Percentiles rank a stretch among this genome's conserved stretches.
Conservation (phyloP, 1,140 invertebrate genomes). For the Drosophila nebulosa region DNA sequence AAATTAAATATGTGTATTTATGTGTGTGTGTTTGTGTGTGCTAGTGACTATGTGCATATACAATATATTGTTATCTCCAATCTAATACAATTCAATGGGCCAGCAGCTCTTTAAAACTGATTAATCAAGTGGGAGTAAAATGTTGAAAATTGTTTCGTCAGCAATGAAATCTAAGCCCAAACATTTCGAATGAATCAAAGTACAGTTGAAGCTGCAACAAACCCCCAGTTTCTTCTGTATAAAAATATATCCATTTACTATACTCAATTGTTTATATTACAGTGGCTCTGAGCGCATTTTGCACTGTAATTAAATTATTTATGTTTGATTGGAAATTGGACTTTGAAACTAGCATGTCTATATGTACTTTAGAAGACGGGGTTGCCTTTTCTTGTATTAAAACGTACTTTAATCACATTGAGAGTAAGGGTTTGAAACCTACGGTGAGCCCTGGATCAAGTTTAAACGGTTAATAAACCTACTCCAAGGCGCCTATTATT, state of each 20-base stretch:
- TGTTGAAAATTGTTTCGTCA: slow-evolving; percentile 3
- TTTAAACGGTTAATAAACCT: too few species aligned
- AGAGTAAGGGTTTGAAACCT: not conserved
- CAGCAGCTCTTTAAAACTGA: not conserved
- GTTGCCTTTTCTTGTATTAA: too few species aligned
- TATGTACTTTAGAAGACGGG: too few species aligned
- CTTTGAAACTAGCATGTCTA: not conserved
- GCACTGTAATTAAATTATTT: not conserved
- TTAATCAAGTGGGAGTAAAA: not conserved
- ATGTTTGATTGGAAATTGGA: not conserved
- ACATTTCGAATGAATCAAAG: slow-evolving; percentile 28
- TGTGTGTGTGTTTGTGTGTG: not conserved
- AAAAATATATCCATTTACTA: not conserved
- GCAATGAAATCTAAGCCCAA: not conserved
- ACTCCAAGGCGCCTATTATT: too few species aligned
- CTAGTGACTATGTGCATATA: not conserved
- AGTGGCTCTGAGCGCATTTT: not conserved
- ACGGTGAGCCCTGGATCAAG: too few species aligned
- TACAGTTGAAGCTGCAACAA: slow-evolving; percentile 30
- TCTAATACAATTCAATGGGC: not conserved
- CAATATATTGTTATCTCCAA: not conserved
- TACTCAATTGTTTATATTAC: not conserved
- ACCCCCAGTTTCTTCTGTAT: not conserved
- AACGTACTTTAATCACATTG: too few species aligned
- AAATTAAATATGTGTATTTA: not conserved